phyloP scores from a whole-genome alignment of 1,140 invertebrate species.

The Hesperophylax magnus region DNA sequence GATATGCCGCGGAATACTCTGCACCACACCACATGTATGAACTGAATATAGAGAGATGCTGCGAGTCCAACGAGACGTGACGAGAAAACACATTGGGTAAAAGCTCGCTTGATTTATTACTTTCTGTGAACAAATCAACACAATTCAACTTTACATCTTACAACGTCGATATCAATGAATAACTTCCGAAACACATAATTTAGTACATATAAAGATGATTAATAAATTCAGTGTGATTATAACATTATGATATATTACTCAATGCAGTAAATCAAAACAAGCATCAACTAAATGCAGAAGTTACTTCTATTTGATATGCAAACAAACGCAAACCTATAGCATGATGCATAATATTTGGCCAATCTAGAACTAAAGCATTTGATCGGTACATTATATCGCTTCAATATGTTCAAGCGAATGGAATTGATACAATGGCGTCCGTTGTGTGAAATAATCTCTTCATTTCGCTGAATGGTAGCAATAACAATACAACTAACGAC shows the following conservation, averaged over 20 bases:
- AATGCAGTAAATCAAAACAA: too few relatives aligned
- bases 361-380: too few relatives aligned
- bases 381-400: too few relatives aligned
- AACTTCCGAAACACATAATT: too few relatives aligned
- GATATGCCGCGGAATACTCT: neutral
- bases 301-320: too few relatives aligned
- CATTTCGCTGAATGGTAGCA: constrained; percentile 68
- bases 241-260: too few relatives aligned
- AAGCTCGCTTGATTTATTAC: neutral
- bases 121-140: neutral
- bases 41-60: constrained; percentile 52
- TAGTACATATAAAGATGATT: too few relatives aligned
- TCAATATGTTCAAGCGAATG: constrained; percentile 42
- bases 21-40: neutral
- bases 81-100: constrained; percentile 46
- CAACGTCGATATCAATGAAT: neutral
- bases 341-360: too few relatives aligned
- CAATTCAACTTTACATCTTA: neutral
- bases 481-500: constrained; percentile 72
- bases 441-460: constrained; percentile 67
- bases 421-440: constrained; percentile 48
- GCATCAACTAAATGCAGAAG: too few relatives aligned
- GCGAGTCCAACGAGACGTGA: constrained; percentile 42
- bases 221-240: too few relatives aligned
- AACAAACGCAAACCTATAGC: too few relatives aligned